Evolutionary conservation across 1,140 invertebrate genomes (phyloP), one percentile per base, ranked within the genome.

Genomic region (Drosophila navojoa): DNA sequence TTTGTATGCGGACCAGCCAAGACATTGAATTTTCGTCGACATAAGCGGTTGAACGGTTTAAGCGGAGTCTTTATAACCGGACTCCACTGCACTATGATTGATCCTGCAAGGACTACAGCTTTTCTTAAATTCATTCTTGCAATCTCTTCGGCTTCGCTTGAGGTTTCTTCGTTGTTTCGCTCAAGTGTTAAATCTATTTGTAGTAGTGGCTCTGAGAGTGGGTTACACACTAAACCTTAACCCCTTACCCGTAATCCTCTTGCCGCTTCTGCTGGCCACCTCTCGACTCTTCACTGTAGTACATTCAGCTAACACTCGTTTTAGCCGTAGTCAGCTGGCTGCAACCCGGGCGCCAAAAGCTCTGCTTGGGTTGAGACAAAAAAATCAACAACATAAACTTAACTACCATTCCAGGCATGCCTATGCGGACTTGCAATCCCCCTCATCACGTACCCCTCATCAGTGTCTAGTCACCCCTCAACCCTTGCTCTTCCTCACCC

Each of bases 331-430:
- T 25, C 13, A 45, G 25, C 25, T 44, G 40, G 40, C 11, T 22
- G 53, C 53, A 55, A 9, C 53, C 29, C 11, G 53, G 53, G 38
- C 58, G 58, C 63, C 71, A 75, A 71, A 75, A 70, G 57, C 66
- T 38, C 25, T 58, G 53, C 74, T 67, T 44, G 60, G 1, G 2
- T 22, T 22, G 61, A 67, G 64, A 57, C 61, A 77, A 75, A 77
- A 75, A 47, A 47, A 47, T 29, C 16, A 47, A 47, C 45, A 47
- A 77, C 76, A 77, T 10, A 44, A 77, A 78, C 76, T 75, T 55
- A 66, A 47, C 69, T 68, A 29, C 61, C 71, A 86, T 85, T 73
- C 81, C 62, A 71, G 69, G 77, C 79, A 55, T 77, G 67, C 61
- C 66, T 44, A 50, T 64, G 47, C 58, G 45, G 44, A 58, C 9